phyloP scores from a whole-genome alignment of 2,113 vertebrate genomes.

The Equus przewalskii region DNA sequence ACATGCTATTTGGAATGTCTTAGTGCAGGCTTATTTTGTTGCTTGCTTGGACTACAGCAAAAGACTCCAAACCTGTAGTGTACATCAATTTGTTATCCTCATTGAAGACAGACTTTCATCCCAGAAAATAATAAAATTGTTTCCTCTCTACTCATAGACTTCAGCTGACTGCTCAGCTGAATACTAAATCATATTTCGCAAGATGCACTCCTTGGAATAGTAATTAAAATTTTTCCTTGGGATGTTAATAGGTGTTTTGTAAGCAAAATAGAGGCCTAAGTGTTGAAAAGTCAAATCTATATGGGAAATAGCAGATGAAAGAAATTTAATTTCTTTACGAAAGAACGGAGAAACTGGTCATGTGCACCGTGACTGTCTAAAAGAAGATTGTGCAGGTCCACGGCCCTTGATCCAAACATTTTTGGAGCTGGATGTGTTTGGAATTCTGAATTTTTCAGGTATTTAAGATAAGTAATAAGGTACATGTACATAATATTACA shows the following conservation, averaged over 20 bases:
- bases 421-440: neutral
- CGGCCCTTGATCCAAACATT: neutral
- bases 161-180: neutral
- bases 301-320: neutral
- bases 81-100: neutral
- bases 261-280: neutral
- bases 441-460: neutral
- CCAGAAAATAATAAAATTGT: neutral
- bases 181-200: neutral
- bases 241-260: neutral
- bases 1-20: neutral
- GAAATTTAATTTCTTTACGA: neutral
- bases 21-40: neutral
- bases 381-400: neutral
- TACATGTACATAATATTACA: neutral
- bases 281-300: constrained; percentile 10
- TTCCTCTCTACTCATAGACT: neutral
- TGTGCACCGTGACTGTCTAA: neutral
- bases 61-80: neutral
- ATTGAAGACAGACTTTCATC: neutral
- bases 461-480: neutral
- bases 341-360: neutral
- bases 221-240: neutral
- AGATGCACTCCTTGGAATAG: neutral
- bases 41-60: neutral